Evolutionary conservation across 2,888 invertebrate species (phyloP).

Genomic region (Hypercompe scribonia): DNA sequence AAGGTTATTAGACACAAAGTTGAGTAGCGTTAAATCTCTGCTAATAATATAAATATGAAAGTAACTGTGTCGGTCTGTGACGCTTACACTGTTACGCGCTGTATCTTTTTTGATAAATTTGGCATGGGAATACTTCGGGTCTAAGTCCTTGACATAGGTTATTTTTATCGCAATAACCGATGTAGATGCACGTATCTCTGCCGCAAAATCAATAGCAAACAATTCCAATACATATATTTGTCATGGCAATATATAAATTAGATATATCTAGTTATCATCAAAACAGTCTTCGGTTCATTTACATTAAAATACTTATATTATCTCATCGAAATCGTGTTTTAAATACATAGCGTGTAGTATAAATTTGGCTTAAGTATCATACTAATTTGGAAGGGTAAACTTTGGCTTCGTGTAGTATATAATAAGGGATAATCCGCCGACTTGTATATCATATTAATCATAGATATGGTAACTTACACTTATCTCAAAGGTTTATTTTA

Average conservation of each 20-base stretch:
- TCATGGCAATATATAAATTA: background rate
- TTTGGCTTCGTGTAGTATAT: constrained; percentile 34
- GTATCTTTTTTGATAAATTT: too few relatives aligned
- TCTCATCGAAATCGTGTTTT: background rate
- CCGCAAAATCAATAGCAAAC: too few relatives aligned
- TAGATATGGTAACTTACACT: constrained; percentile 64
- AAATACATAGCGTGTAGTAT: background rate
- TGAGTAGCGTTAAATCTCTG: too few relatives aligned
- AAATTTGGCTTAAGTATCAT: constrained; percentile 29
- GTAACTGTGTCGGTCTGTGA: too few relatives aligned
- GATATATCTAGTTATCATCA: background rate
- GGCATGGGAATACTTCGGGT: too few relatives aligned
- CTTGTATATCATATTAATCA: constrained; percentile 68
- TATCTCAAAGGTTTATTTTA: constrained; percentile 45
- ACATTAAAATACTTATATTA: background rate
- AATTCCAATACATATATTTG: too few relatives aligned
- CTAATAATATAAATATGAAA: too few relatives aligned
- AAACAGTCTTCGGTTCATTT: background rate
- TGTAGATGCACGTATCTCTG: too few relatives aligned
- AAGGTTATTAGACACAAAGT: background rate
- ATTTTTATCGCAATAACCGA: too few relatives aligned
- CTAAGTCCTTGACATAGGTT: too few relatives aligned
- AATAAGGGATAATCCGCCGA: constrained; percentile 55
- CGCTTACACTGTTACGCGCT: too few relatives aligned
- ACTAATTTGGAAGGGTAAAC: constrained; percentile 46